These are phyloP conservation scores for Cantharis lateralis DNA, from an alignment of 2,888 invertebrate genomes.

Conservation along the genomic window DNA sequence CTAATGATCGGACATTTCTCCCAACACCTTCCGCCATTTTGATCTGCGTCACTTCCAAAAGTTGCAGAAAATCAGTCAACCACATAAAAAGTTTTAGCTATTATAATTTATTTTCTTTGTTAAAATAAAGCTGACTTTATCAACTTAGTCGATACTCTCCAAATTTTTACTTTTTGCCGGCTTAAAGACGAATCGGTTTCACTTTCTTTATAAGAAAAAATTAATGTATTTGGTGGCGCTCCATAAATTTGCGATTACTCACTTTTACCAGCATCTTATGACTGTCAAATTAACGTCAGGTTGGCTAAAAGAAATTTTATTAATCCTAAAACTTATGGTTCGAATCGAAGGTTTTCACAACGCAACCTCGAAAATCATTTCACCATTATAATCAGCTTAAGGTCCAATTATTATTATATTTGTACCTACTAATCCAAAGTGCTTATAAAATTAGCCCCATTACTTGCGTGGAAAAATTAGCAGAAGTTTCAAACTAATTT, in stretches of 20 bases:
- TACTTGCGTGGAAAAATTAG: not conserved
- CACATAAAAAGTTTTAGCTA: slow-evolving; percentile 27
- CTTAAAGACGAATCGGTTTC: not conserved
- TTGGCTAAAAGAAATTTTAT: not conserved
- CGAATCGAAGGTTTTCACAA: not conserved
- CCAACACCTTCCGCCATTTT: slow-evolving; percentile 35
- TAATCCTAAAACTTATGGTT: not conserved
- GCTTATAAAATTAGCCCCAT: not conserved
- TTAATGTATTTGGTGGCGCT: not conserved
- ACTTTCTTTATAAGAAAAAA: not conserved
- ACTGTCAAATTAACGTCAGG: not conserved
- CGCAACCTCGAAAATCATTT: not conserved
- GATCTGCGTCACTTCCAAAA: slow-evolving; percentile 33
- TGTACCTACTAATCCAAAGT: not conserved
- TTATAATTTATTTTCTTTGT: not conserved
- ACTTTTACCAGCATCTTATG: not conserved
- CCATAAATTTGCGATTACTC: not conserved
- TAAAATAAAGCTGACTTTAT: not conserved
- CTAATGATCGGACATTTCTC: slow-evolving; percentile 41
- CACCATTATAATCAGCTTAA: not conserved
- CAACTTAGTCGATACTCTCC: not conserved
- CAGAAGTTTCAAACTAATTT: not conserved
- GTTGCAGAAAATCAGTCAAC: slow-evolving; percentile 21
- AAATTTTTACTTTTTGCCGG: not conserved
- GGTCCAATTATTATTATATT: not conserved